A percentile compares a stretch with the other conserved stretches of the same genome.
phyloP scores from a whole-genome alignment of 2,888 invertebrate species.

The Sphecodes monilicornis region DNA sequence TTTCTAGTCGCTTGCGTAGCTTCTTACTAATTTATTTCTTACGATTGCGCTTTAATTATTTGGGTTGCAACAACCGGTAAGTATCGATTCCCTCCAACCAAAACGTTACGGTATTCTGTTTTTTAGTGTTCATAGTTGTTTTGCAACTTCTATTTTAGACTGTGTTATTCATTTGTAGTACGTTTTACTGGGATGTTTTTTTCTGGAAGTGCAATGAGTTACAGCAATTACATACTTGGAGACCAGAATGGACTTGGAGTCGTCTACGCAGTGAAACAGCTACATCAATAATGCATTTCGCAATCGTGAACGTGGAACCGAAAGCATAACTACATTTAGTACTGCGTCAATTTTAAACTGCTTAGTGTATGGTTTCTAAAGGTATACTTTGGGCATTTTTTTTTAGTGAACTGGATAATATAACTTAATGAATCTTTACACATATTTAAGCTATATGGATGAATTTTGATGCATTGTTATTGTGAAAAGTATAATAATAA shows the following conservation, averaged over 20 bases:
- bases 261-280: neutral
- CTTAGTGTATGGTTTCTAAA: no score
- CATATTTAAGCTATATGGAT: no score
- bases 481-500: no score
- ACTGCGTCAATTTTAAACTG: neutral
- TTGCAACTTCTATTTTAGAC: neutral
- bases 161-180: neutral
- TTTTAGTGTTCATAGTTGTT: neutral
- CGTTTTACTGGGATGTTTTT: neutral
- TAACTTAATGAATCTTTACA: no score
- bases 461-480: no score
- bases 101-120: neutral
- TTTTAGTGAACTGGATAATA: no score
- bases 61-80: neutral
- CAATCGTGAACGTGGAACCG: neutral
- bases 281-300: neutral
- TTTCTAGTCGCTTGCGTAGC: neutral
- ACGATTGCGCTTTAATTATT: neutral
- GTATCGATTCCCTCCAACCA: neutral
- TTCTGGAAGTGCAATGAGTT: neutral
- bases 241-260: neutral
- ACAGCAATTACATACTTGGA: neutral
- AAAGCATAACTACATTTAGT: neutral
- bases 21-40: neutral
- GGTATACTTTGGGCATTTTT: no score